Evolutionary conservation across 1,140 invertebrate genomes (phyloP).

Genomic region (Aphidius gifuensis): DNA sequence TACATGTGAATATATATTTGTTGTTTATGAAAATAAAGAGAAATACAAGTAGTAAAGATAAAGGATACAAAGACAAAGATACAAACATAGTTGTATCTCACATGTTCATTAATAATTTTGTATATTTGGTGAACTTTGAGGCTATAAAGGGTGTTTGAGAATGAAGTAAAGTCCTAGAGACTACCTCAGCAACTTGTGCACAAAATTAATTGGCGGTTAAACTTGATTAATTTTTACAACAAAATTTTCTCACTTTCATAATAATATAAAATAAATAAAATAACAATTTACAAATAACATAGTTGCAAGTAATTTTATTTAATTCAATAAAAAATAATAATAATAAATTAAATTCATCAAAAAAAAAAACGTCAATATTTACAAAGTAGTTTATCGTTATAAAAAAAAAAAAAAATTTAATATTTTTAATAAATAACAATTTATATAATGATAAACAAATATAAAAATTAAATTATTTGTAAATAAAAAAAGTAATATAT

Average conservation of each 20-base stretch:
- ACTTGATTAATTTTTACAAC: background rate
- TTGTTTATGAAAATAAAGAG: background rate
- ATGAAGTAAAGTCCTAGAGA: background rate
- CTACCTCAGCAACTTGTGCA: no score
- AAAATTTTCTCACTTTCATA: background rate
- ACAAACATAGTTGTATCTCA: slow-evolving; percentile 20
- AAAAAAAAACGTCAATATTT: no score
- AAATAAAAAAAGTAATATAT: background rate
- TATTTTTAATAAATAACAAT: background rate
- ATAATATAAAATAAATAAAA: background rate
- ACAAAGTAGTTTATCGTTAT: no score
- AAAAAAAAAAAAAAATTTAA: background rate
- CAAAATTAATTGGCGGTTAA: slow-evolving; percentile 18
- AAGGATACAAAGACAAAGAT: background rate
- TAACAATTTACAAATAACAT: background rate
- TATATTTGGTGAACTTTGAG: slow-evolving; percentile 17
- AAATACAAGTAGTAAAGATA: slow-evolving; percentile 1
- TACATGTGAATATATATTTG: no score
- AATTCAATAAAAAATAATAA: no score
- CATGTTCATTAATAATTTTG: slow-evolving; percentile 25
- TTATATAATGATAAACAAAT: background rate
- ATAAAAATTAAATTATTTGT: background rate
- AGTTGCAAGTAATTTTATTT: no score
- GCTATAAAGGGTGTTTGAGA: background rate
- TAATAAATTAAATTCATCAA: no score